Evolutionary conservation across 2,797 vertebrate genomes (phyloP), one percentile per base, ranked within the genome.

Genomic region (Myotis findleyi): DNA sequence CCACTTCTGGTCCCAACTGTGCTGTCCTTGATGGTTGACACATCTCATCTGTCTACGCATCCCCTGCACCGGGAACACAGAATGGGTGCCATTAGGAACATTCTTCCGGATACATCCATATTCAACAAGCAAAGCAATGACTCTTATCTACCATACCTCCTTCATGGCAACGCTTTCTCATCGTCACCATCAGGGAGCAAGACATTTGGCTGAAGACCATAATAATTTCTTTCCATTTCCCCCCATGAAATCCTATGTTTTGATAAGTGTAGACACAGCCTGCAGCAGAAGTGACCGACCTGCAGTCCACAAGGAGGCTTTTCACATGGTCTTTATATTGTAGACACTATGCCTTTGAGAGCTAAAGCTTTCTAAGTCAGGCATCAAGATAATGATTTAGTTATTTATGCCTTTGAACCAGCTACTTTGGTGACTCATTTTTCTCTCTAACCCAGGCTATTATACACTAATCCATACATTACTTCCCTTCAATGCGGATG

Each of bases 351-450:
- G 83, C 88, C 71, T 97, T 94, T 93, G 79, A 94, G 86, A 93
- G 64, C 69, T 96, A 94, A 97, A 94, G 80, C 96, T 89, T 92
- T 94, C 91, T 96, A 97, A 97, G 94, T 94, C 95, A 59, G 91
- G 92, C 93, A 94, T 96, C 92, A 95, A 82, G 96, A 91, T 97
- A 97, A 97, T 96, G 96, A 97, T 97, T 97, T 97, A 95, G 93
- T 91, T 96, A 95, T 93, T 97, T 97, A 97, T 96, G 91, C 82
- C 55, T 96, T 88, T 94, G 82, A 96, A 96, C 71, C 93, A 93
- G 75, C 91, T 91, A 93, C 96, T 96, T 96, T 62, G 64, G 96
- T 97, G 97, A 97, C 88, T 97, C 96, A 96, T 90, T 97, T 94
- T 95, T 83, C 92, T 96, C 57, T 44, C 84, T 96, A 97, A 92